These are phyloP conservation scores for Didymodactylos carnosus DNA, from an alignment of 2,888 invertebrate species.

Conservation along the genomic window DNA sequence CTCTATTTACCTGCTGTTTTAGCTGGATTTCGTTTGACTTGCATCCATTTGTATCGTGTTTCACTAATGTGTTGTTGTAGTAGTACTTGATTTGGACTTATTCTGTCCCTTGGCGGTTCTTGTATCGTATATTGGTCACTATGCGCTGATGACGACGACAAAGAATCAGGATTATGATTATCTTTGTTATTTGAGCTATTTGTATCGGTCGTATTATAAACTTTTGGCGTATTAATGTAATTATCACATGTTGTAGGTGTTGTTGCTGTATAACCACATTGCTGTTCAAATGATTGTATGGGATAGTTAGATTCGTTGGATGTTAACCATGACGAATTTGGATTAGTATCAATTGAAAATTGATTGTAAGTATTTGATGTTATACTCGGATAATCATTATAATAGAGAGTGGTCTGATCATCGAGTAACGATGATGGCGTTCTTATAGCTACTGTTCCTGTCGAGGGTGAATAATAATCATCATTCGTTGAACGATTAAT, in stretches of 20 bases:
- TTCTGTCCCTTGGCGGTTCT: too few relatives aligned
- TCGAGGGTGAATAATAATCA: neutral
- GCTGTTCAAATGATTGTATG: neutral
- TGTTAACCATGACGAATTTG: neutral
- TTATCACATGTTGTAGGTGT: too few relatives aligned
- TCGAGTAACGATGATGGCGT: too few relatives aligned
- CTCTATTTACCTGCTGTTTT: conserved; percentile 46
- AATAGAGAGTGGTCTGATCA: too few relatives aligned
- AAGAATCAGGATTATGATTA: neutral
- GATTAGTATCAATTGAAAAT: neutral
- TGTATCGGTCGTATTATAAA: neutral
- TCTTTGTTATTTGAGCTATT: neutral
- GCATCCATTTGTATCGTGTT: conserved; percentile 96
- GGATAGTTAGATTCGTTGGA: neutral
- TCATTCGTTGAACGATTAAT: neutral
- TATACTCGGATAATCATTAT: too few relatives aligned
- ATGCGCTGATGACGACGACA: neutral
- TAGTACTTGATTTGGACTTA: neutral
- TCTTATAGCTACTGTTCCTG: neutral
- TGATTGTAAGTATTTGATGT: neutral
- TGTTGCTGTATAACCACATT: too few relatives aligned
- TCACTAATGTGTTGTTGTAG: neutral
- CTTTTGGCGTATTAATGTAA: neutral
- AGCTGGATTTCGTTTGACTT: conserved; percentile 82
- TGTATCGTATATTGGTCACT: neutral